phyloP scores from a whole-genome alignment of 2,888 invertebrate genomes.

The Drosophila tripunctata region DNA sequence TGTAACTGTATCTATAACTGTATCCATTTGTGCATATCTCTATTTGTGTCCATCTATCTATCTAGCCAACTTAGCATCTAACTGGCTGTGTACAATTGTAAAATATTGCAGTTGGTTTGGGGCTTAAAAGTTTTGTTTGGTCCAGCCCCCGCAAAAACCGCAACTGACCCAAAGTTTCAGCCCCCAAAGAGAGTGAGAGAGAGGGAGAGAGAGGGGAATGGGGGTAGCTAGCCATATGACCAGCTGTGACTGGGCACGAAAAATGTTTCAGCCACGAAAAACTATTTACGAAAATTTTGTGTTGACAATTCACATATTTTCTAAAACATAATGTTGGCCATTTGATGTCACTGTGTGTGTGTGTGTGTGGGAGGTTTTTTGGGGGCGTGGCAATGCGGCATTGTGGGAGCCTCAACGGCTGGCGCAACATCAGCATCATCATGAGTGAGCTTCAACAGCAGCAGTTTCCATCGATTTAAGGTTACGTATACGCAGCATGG shows the following conservation, averaged over 20 bases:
- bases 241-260: slow-evolving; percentile 60
- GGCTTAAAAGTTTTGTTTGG: slow-evolving; percentile 37
- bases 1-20: background rate
- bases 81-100: slow-evolving; percentile 65
- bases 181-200: too few species aligned
- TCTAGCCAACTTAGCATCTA: slow-evolving; percentile 21
- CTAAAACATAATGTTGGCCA: slow-evolving; percentile 80
- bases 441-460: slow-evolving; percentile 54
- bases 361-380: background rate
- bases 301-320: slow-evolving; percentile 82
- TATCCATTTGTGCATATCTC: background rate
- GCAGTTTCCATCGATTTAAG: slow-evolving; percentile 73
- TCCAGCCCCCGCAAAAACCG: slow-evolving; percentile 56
- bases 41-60: background rate
- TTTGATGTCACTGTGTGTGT: slow-evolving; percentile 35
- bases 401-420: slow-evolving; percentile 70
- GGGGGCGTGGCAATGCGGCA: slow-evolving; percentile 42
- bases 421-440: slow-evolving; percentile 72
- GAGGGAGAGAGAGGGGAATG: background rate
- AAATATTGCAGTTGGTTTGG: slow-evolving; percentile 72
- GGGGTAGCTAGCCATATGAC: slow-evolving; percentile 8
- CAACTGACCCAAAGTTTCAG: slow-evolving; percentile 72
- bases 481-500: slow-evolving; percentile 80
- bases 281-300: slow-evolving; percentile 79
- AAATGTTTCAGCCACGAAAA: slow-evolving; percentile 65